phyloP scores from a whole-genome alignment of 2,888 invertebrate genomes.

The Lasioglossum marginatum region DNA sequence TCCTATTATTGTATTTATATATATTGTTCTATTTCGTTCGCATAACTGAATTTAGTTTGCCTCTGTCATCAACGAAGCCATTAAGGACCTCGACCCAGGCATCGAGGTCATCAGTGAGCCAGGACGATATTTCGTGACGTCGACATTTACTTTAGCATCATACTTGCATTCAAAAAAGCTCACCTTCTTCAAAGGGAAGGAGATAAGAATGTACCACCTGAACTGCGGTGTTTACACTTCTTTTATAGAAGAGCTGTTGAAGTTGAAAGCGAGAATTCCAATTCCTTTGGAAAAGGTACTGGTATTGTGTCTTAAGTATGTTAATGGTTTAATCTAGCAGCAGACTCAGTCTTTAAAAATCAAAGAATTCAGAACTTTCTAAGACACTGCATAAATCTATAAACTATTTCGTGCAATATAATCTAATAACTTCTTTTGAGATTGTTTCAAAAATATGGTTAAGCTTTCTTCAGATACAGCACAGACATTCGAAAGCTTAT shows the following conservation, averaged over 20 bases:
- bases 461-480: neutral
- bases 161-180: constrained; percentile 86
- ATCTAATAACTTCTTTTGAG: neutral
- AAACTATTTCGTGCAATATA: neutral
- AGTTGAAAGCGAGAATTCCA: constrained; percentile 70
- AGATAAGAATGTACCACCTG: constrained; percentile 86
- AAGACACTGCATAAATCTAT: neutral
- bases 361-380: neutral
- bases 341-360: neutral
- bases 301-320: neutral
- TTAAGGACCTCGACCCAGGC: constrained; percentile 83
- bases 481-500: neutral
- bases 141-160: constrained; percentile 87
- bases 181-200: constrained; percentile 73
- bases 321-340: neutral
- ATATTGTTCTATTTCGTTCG: too few relatives aligned
- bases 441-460: neutral
- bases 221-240: constrained; percentile 88
- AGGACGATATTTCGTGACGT: constrained; percentile 87
- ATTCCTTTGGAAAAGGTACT: constrained; percentile 65
- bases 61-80: constrained; percentile 85
- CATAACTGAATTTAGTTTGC: constrained; percentile 76
- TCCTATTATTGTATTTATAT: too few relatives aligned
- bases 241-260: constrained; percentile 86
- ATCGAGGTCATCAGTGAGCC: constrained; percentile 87